These are phyloP conservation scores for Cotesia glomerata DNA, from an alignment of 1,140 invertebrate genomes.

Conservation along the genomic window DNA sequence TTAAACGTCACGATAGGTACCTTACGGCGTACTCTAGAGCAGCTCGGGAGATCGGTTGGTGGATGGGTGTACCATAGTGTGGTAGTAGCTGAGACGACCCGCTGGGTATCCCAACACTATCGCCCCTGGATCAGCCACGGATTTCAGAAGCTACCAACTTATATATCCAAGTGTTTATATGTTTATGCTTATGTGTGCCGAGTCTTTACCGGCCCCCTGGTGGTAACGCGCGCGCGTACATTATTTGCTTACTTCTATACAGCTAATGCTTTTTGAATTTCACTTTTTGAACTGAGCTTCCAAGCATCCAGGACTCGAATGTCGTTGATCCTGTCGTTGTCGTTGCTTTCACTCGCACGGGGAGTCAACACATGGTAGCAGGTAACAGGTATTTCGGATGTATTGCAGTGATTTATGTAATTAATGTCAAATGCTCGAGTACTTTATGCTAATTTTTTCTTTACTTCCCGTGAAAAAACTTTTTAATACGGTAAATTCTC, in stretches of 20 bases:
- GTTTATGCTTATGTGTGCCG: conserved; percentile 51
- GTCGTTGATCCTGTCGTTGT: no score
- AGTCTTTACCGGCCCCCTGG: conserved; percentile 57
- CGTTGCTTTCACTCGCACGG: no score
- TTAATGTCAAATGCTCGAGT: no score
- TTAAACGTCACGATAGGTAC: conserved; percentile 11
- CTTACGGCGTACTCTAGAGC: conserved; percentile 12
- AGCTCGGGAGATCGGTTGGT: conserved; percentile 9
- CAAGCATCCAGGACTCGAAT: no score
- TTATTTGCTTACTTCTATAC: not conserved
- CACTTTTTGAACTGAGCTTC: no score
- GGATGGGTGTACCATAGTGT: not conserved
- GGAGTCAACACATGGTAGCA: no score
- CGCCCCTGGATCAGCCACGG: conserved; percentile 55
- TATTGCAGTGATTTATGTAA: no score
- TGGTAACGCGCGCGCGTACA: conserved; percentile 39
- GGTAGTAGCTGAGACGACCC: conserved; percentile 50
- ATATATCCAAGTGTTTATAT: conserved; percentile 52
- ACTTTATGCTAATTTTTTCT: no score
- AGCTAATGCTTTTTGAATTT: no score
- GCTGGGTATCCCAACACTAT: conserved; percentile 59
- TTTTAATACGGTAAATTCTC: no score
- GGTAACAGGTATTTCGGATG: no score
- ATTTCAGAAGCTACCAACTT: conserved; percentile 61
- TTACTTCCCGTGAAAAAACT: no score